Conservation (phyloP, 2,888 invertebrate genomes). For the Syritta pipiens region DNA sequence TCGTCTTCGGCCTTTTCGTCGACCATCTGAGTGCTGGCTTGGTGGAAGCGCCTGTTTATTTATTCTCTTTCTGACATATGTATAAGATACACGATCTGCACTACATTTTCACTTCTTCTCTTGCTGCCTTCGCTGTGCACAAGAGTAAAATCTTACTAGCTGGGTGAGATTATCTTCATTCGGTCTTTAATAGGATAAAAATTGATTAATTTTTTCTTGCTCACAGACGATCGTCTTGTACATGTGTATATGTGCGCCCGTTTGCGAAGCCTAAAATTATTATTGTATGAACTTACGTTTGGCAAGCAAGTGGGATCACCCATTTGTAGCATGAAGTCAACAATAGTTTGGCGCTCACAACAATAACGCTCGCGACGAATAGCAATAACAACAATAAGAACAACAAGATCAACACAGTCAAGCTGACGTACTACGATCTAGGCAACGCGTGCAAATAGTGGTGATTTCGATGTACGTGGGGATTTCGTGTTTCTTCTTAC, state of each 20-base stretch:
- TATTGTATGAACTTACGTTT: too few relatives aligned
- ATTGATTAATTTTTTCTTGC: constrained; percentile 56
- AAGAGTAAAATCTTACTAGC: constrained; percentile 57
- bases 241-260: not conserved
- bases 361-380: constrained; percentile 63
- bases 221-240: constrained; percentile 30
- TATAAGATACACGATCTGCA: constrained; percentile 65
- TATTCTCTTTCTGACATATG: constrained; percentile 26
- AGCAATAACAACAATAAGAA: constrained; percentile 38
- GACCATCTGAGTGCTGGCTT: not conserved
- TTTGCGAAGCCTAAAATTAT: too few relatives aligned
- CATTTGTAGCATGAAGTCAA: constrained; percentile 18
- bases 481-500: constrained; percentile 65
- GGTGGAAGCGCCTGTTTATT: constrained; percentile 8
- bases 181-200: constrained; percentile 55
- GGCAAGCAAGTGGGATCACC: too few relatives aligned
- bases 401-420: constrained; percentile 32
- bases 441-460: constrained; percentile 24
- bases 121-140: constrained; percentile 12
- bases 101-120: constrained; percentile 54
- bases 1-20: not conserved
- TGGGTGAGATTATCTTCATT: constrained; percentile 60
- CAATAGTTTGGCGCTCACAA: constrained; percentile 63
- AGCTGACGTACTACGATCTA: not conserved
- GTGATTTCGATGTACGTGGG: constrained; percentile 53